Percentiles rank a stretch among this genome's conserved stretches.
Conservation (phyloP, 2,888 invertebrate species). For the Artemia sinica region DNA sequence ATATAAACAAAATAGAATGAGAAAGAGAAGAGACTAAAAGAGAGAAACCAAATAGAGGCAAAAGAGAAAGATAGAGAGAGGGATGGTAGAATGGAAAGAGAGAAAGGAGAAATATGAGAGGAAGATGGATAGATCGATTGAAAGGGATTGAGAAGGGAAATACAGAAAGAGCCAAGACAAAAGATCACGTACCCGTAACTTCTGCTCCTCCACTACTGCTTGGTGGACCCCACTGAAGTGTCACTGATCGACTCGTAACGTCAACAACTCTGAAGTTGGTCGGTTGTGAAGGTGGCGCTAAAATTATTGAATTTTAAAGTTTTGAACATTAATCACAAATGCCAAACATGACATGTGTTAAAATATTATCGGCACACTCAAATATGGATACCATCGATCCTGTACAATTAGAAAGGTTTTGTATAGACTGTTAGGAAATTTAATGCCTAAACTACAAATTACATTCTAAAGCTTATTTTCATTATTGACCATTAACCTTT, state of each 20-base stretch:
- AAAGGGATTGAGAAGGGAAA: neutral
- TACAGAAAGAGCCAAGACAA: neutral
- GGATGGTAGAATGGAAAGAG: neutral
- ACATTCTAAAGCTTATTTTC: no score
- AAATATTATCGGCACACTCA: neutral
- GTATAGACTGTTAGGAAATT: no score
- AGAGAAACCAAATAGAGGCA: neutral
- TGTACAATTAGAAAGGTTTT: no score
- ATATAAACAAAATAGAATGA: neutral
- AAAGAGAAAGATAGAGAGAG: neutral
- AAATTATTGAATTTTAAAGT: slow-evolving; percentile 21
- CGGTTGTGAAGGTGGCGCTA: slow-evolving; percentile 72
- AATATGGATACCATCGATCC: neutral
- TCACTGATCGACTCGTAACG: slow-evolving; percentile 66
- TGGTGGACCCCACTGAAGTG: slow-evolving; percentile 71
- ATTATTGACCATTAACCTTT: no score
- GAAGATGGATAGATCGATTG: neutral
- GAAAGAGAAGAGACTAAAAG: neutral
- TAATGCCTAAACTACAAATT: no score
- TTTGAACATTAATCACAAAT: neutral
- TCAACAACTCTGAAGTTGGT: slow-evolving; percentile 54
- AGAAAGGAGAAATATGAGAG: neutral
- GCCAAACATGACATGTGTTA: neutral
- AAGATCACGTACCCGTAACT: slow-evolving; percentile 47
- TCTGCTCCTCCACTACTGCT: slow-evolving; percentile 64